Evolutionary conservation across 2,888 invertebrate species (phyloP).

Genomic region (Drosophila demipolita): DNA sequence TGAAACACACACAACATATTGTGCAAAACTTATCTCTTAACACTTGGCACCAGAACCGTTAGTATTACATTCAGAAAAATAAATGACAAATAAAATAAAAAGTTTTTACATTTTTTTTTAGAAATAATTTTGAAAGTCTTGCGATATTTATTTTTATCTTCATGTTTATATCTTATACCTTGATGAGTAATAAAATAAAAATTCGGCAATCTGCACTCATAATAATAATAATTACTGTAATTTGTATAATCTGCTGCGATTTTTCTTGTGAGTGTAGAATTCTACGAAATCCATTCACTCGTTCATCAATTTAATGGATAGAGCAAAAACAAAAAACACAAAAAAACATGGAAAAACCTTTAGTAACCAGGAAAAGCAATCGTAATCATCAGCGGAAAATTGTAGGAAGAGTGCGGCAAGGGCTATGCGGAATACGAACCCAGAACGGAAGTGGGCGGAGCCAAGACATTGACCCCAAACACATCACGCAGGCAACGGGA

Average conservation of each 20-base stretch:
- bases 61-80: neutral
- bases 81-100: neutral
- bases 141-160: neutral
- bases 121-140: neutral
- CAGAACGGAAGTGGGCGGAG: slow-evolving; percentile 38
- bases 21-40: slow-evolving; percentile 1
- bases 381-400: slow-evolving; percentile 52
- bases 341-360: neutral
- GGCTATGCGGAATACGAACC: slow-evolving; percentile 9
- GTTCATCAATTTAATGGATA: slow-evolving; percentile 70
- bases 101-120: neutral
- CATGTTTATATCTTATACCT: neutral
- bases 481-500: slow-evolving; percentile 43
- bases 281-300: slow-evolving; percentile 43
- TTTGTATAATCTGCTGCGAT: neutral
- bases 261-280: neutral
- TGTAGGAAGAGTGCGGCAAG: slow-evolving; percentile 4
- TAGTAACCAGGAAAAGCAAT: slow-evolving; percentile 9
- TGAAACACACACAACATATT: neutral
- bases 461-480: slow-evolving; percentile 64
- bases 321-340: slow-evolving; percentile 6
- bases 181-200: neutral
- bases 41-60: neutral
- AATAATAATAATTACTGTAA: too few species aligned
- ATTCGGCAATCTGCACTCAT: neutral